Conservation (phyloP, 2,797 vertebrate species). For the Mormyrops attenuatus region DNA sequence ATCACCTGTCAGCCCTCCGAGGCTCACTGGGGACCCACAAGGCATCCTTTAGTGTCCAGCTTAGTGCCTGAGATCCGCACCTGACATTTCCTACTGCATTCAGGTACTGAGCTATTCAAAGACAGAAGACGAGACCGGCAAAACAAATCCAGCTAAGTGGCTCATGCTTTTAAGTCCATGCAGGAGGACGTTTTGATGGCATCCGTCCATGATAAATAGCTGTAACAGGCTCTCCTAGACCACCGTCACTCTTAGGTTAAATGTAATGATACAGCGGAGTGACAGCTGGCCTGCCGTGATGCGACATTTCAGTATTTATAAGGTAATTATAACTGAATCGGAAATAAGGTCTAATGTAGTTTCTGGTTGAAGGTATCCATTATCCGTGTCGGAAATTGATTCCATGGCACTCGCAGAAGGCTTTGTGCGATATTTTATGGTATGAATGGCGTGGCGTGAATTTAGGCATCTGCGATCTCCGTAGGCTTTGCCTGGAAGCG, state of each 20-base stretch:
- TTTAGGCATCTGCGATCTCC: neutral
- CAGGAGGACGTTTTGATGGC: neutral
- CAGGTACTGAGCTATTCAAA: neutral
- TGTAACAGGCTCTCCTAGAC: neutral
- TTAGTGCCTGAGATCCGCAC: neutral
- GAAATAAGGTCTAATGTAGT: neutral
- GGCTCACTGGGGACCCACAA: neutral
- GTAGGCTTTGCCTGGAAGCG: neutral
- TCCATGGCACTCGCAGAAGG: neutral
- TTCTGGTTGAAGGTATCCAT: neutral
- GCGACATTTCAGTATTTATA: conserved; percentile 11
- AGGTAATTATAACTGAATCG: conserved; percentile 20
- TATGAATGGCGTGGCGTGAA: neutral
- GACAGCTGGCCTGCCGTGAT: neutral
- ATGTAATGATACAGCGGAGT: neutral
- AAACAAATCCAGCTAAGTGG: neutral
- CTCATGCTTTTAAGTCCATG: neutral
- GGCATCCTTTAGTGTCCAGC: neutral
- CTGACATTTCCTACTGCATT: neutral
- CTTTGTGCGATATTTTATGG: neutral
- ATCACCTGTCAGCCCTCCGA: neutral
- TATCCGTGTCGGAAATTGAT: neutral
- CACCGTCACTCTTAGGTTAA: neutral
- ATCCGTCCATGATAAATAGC: neutral
- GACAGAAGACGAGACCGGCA: neutral